These are phyloP conservation scores for Sylvietta virens DNA, from an alignment of 2,113 vertebrate species.

Conservation along the genomic window DNA sequence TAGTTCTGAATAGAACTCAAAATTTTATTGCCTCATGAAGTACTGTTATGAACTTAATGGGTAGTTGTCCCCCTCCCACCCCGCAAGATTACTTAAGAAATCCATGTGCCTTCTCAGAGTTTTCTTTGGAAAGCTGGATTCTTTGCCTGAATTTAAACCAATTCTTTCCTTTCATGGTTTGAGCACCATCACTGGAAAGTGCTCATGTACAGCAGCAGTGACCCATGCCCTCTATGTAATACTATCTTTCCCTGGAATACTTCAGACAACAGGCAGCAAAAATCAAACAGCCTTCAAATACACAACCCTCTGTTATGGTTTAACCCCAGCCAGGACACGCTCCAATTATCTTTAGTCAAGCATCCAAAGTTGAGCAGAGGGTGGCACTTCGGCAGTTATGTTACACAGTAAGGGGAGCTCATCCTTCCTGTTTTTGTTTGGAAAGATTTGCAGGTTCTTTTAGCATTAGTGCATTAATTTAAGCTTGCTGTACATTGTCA, in stretches of 20 bases:
- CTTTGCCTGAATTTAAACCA: neutral
- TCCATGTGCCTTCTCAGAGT: neutral
- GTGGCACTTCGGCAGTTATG: neutral
- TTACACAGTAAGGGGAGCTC: neutral
- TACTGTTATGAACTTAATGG: neutral
- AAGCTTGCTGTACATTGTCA: neutral
- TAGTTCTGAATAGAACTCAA: neutral
- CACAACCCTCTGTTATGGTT: neutral
- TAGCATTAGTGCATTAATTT: neutral
- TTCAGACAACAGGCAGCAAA: neutral
- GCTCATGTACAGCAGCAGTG: neutral
- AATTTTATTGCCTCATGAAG: neutral
- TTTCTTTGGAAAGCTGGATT: neutral
- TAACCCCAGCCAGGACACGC: neutral
- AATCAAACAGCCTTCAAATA: neutral
- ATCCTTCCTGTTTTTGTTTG: neutral
- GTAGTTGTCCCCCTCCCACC: neutral
- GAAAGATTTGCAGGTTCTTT: neutral
- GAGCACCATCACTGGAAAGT: neutral
- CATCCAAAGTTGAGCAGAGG: neutral
- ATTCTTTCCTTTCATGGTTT: neutral
- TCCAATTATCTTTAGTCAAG: neutral
- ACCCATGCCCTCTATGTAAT: neutral
- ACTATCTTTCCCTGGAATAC: neutral
- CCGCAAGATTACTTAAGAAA: neutral